Conservation (phyloP, 2,113 vertebrate genomes). For the Clinocottus analis region DNA sequence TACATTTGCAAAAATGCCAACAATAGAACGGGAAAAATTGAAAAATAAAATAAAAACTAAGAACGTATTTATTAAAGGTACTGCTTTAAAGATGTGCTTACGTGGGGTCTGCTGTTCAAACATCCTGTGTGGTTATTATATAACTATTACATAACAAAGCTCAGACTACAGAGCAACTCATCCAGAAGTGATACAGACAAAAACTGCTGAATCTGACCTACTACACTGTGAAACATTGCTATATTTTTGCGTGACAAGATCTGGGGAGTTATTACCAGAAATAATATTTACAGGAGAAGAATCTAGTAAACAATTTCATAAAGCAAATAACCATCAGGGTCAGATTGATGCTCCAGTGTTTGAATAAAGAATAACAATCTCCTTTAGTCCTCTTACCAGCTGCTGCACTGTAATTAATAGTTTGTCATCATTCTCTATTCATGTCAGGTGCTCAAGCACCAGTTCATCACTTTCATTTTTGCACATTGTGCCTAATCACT, state of each 20-base stretch:
- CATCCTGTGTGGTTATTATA: conserved; percentile 24
- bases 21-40: background rate
- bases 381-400: conserved; percentile 69
- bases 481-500: conserved; percentile 48
- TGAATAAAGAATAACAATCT: conserved; percentile 76
- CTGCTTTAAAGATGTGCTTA: background rate
- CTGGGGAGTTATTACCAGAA: conserved; percentile 37
- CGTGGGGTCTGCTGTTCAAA: conserved; percentile 21
- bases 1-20: background rate
- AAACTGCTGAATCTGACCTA: conserved; percentile 40
- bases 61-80: background rate
- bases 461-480: conserved; percentile 28
- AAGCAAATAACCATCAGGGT: conserved; percentile 71
- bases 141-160: conserved; percentile 52
- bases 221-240: conserved; percentile 49
- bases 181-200: conserved; percentile 29
- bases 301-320: conserved; percentile 60
- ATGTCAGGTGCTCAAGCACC: conserved; percentile 69
- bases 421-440: conserved; percentile 69
- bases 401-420: conserved; percentile 77
- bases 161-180: conserved; percentile 23
- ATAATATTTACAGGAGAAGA: conserved; percentile 60
- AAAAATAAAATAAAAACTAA: background rate
- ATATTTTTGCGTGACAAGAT: conserved; percentile 44
- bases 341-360: conserved; percentile 65